Evolutionary conservation across 2,888 invertebrate species (phyloP), one percentile per base, ranked within the genome.

Genomic region (Empis stercorea): DNA sequence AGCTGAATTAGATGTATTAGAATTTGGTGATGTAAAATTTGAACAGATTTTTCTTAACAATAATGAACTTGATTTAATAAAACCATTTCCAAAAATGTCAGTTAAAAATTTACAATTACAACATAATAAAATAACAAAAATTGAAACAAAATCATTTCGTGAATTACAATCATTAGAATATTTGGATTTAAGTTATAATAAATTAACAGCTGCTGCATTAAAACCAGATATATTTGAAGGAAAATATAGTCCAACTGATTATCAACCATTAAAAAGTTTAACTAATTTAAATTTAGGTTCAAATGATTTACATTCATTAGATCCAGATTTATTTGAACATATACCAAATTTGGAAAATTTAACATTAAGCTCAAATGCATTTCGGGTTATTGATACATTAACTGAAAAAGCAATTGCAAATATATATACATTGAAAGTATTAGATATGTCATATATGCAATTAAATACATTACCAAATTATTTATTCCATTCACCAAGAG

Each of bases 241-340:
- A 52, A 51, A 51, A 4, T 69, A 60, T 49, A 53, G 59, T 3
- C 17, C 45, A 1, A 30, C 54, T 3, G 52, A 56, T 23, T 66
- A 58, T 51, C 51, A 59, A 43, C 63, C 68, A 0, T 32, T 68
- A 15, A 51, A 48, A 3, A 59, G 60, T 15, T 30, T 66, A 10
- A 59, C 50, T 37, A 58, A 59, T 30, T 47, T 70, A 1, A 57
- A 79, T 58, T 66, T 92, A 50, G 80, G 80, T 0, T 63, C 78
- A 60, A 92, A 92, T 62, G 70, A 74, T 17, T 63, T 89, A 1
- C 82, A 84, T 56, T 76, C 78, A 0, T 63, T 89, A n/a, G 63
- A 84, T 57, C 73, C 72, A 44, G 82, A 86, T 59, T 57, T 87
- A 2, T 89, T 93, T 61, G 82, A 84, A 56, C 87, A 91, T 59